phyloP scores from a whole-genome alignment of 2,888 invertebrate genomes.

The Stenurella melanura region DNA sequence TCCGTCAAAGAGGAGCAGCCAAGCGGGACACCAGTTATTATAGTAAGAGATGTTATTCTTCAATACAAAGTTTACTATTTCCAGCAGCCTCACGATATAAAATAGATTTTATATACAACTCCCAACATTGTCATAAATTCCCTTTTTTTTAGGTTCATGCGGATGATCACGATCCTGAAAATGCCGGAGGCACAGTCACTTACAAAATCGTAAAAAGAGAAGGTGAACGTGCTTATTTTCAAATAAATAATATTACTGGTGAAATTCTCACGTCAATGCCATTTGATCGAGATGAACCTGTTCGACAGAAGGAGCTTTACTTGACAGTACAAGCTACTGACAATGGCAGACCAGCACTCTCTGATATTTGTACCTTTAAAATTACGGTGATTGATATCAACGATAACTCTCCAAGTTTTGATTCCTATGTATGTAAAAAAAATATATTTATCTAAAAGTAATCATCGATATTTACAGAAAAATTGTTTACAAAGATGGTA shows the following conservation, averaged over 20 bases:
- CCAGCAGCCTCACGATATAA: no score
- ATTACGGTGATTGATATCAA: conserved; percentile 94
- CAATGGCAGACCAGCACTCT: conserved; percentile 91
- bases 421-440: conserved; percentile 82
- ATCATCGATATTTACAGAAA: no score
- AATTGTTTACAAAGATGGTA: not conserved
- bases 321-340: conserved; percentile 94
- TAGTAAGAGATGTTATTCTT: conserved; percentile 74
- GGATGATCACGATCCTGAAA: conserved; percentile 82
- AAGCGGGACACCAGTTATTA: conserved; percentile 84
- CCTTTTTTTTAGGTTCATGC: conserved; percentile 78
- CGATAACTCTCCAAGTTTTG: conserved; percentile 90
- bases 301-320: conserved; percentile 87
- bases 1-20: conserved; percentile 84
- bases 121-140: no score
- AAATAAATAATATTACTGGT: conserved; percentile 86
- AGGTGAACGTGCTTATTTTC: conserved; percentile 85
- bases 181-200: conserved; percentile 86
- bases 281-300: conserved; percentile 94
- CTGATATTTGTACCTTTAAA: conserved; percentile 95
- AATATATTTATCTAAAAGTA: conserved; percentile 43
- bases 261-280: conserved; percentile 83
- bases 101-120: no score
- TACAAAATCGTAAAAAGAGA: conserved; percentile 88
- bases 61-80: not conserved